These are phyloP conservation scores for Luscinia luscinia DNA, from an alignment of 2,797 vertebrate genomes.

Conservation along the genomic window DNA sequence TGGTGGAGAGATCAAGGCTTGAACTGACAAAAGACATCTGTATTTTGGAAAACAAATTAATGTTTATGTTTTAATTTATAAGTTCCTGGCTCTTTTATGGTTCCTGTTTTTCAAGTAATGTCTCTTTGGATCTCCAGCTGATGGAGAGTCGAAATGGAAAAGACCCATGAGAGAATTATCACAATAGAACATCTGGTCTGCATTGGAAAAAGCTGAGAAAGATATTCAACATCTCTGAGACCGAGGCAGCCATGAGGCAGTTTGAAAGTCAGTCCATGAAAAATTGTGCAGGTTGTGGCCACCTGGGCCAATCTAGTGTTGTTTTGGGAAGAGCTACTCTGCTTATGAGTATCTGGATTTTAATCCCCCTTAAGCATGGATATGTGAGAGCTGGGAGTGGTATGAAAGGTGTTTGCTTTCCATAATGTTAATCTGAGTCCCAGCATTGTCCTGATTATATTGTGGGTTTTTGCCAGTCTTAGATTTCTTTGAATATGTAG, in stretches of 20 bases:
- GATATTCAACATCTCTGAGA: conserved; percentile 45
- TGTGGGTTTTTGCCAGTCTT: background rate
- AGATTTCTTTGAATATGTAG: background rate
- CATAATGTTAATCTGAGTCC: background rate
- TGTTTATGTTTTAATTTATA: conserved; percentile 74
- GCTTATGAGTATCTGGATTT: conserved; percentile 7
- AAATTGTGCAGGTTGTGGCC: conserved; percentile 21
- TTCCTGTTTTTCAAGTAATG: conserved; percentile 65
- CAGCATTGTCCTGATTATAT: background rate
- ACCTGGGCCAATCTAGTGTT: conserved; percentile 21
- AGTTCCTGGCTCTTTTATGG: conserved; percentile 70
- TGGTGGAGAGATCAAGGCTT: conserved; percentile 67
- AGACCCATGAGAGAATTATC: conserved; percentile 64
- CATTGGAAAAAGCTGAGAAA: conserved; percentile 59
- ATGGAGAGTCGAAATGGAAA: conserved; percentile 69
- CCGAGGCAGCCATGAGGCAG: background rate
- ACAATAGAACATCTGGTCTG: conserved; percentile 67
- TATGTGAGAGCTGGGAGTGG: background rate
- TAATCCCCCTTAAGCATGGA: background rate
- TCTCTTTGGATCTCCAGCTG: conserved; percentile 62
- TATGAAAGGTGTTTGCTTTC: conserved; percentile 37
- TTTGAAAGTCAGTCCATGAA: conserved; percentile 28
- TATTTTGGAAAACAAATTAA: conserved; percentile 71
- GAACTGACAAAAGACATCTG: conserved; percentile 68
- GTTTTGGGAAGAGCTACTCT: conserved; percentile 5